Conservation (phyloP, 2,113 vertebrate species). For the Uria lomvia region DNA sequence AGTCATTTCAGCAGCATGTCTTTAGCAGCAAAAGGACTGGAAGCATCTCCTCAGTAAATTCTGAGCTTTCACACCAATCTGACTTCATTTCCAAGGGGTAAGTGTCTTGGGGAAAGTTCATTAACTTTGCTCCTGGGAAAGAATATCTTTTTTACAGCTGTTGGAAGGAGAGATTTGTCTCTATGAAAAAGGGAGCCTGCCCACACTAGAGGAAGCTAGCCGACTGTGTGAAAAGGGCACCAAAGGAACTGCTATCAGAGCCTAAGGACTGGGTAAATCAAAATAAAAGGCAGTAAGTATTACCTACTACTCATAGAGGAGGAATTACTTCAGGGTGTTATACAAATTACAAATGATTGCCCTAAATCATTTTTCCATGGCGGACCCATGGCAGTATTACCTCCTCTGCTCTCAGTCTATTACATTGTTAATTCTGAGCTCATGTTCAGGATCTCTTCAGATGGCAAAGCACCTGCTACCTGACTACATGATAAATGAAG, state of each 20-base stretch:
- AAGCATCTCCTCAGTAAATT: not conserved
- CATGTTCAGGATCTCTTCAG: not conserved
- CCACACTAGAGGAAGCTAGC: not conserved
- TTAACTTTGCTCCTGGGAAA: not conserved
- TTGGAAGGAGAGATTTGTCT: not conserved
- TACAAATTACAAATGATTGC: not conserved
- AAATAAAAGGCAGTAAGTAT: not conserved
- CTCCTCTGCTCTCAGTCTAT: not conserved
- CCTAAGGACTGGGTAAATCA: not conserved
- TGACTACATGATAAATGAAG: conserved; percentile 1
- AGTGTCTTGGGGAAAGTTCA: not conserved
- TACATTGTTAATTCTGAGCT: conserved; percentile 18
- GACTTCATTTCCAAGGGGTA: not conserved
- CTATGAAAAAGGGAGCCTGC: not conserved
- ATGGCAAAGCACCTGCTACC: not conserved
- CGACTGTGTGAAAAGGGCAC: not conserved
- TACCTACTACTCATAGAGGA: not conserved
- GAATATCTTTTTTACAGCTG: not conserved
- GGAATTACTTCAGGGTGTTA: not conserved
- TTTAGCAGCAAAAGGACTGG: not conserved
- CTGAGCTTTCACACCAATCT: not conserved
- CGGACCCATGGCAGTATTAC: not conserved
- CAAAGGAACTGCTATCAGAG: not conserved
- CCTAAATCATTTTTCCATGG: not conserved
- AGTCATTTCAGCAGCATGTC: not conserved